These are phyloP conservation scores for Argyresthia albistria DNA, from an alignment of 2,888 invertebrate genomes.

Conservation along the genomic window DNA sequence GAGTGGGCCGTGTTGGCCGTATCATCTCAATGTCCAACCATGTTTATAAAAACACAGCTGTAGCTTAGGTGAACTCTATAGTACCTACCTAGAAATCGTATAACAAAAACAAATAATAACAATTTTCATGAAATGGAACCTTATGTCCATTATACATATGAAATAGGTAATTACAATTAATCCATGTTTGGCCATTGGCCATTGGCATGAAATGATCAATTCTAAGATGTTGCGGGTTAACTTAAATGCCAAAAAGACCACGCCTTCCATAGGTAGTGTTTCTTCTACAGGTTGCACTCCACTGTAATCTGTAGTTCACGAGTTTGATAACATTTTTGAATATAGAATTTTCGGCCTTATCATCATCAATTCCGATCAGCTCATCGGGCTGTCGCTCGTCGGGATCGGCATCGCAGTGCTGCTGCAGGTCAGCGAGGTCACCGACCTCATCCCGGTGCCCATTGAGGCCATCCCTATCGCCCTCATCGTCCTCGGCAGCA, in stretches of 20 bases:
- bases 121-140: too few species aligned
- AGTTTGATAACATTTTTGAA: neutral
- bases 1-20: too few species aligned
- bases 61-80: too few species aligned
- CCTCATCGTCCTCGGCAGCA: slow-evolving; percentile 77
- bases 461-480: slow-evolving; percentile 71
- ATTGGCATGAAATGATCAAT: neutral
- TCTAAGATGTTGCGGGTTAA: neutral
- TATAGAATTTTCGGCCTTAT: too few species aligned
- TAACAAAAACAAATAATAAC: too few species aligned
- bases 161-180: too few species aligned
- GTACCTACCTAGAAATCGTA: too few species aligned
- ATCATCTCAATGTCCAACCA: too few species aligned
- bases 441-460: slow-evolving; percentile 41
- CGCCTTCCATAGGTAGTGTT: neutral
- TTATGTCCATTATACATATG: too few species aligned
- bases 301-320: neutral
- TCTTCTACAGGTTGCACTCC: neutral
- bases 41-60: too few species aligned
- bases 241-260: neutral
- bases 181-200: neutral
- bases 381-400: slow-evolving; percentile 78
- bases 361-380: slow-evolving; percentile 54
- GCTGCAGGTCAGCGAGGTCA: slow-evolving; percentile 59
- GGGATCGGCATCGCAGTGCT: slow-evolving; percentile 76